Evolutionary conservation across 2,797 vertebrate genomes (phyloP).

Genomic region (Morelia viridis): DNA sequence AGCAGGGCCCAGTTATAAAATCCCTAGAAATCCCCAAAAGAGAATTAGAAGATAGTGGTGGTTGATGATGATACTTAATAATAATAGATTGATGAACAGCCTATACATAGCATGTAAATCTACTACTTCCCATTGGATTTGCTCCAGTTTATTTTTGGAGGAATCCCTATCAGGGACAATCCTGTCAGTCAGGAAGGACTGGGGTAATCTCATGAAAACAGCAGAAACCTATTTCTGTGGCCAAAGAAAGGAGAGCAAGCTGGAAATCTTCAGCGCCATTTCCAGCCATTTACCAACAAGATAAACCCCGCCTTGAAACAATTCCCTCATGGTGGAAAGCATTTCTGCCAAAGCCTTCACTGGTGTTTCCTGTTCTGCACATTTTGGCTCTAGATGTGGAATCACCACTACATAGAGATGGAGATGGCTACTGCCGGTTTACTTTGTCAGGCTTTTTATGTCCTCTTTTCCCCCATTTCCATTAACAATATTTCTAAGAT

Average conservation of each 20-base stretch:
- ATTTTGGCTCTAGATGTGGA: slow-evolving; percentile 52
- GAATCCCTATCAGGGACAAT: not conserved
- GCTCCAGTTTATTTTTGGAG: not conserved
- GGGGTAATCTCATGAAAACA: slow-evolving; percentile 76
- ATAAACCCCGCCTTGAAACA: slow-evolving; percentile 75
- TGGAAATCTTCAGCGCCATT: slow-evolving; percentile 62
- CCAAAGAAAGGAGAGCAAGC: slow-evolving; percentile 73
- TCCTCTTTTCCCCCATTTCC: slow-evolving; percentile 57
- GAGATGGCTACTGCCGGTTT: accelerated
- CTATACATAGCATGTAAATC: not conserved
- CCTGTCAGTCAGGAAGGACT: slow-evolving; percentile 64
- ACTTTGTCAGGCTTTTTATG: not conserved
- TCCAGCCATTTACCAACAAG: slow-evolving; percentile 60
- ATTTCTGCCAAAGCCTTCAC: slow-evolving; percentile 42
- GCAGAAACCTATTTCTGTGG: slow-evolving; percentile 68
- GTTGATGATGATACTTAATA: no score
- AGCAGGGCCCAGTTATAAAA: slow-evolving; percentile 54
- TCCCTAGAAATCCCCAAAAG: slow-evolving; percentile 53
- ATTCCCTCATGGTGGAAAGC: slow-evolving; percentile 71
- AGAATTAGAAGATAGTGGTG: slow-evolving; percentile 48
- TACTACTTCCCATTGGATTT: not conserved
- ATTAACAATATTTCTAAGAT: slow-evolving; percentile 61
- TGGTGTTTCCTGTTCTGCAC: slow-evolving; percentile 55
- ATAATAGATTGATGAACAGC: no score
- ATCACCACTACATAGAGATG: slow-evolving; percentile 42